Conservation (phyloP, 2,797 vertebrate genomes). For the Psittacula derbiana region DNA sequence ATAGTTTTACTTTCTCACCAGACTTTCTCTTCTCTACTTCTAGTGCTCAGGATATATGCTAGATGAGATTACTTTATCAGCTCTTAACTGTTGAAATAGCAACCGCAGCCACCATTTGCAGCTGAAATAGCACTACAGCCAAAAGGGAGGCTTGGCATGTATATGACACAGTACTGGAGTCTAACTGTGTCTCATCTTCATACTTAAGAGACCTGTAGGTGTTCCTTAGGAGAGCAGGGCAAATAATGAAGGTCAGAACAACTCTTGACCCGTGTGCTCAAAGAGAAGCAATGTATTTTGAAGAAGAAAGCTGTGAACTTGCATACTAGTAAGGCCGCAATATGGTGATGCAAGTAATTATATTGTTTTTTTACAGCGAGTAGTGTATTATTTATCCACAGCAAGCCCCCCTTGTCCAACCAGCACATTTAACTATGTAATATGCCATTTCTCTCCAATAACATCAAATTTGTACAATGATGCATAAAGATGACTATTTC, state of each 20-base stretch:
- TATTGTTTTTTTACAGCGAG: background rate
- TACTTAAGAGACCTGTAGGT: background rate
- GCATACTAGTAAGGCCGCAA: background rate
- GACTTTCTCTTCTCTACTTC: background rate
- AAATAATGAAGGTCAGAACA: background rate
- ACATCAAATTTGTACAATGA: background rate
- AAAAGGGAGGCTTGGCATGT: background rate
- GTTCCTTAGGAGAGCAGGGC: background rate
- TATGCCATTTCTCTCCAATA: background rate
- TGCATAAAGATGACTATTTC: background rate
- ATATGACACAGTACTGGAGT: background rate
- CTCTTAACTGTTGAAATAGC: background rate
- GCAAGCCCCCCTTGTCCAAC: background rate
- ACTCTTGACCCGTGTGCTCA: background rate
- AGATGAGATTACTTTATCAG: background rate
- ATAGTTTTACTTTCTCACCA: background rate
- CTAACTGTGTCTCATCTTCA: background rate
- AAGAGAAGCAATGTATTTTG: background rate
- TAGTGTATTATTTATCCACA: background rate
- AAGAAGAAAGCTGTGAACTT: background rate
- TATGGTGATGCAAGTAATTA: background rate
- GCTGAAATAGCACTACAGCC: background rate
- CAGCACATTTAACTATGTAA: background rate
- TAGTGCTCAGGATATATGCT: background rate
- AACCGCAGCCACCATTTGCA: background rate